Conservation (phyloP, 2,888 invertebrate genomes). For the Cotesia congregata region DNA sequence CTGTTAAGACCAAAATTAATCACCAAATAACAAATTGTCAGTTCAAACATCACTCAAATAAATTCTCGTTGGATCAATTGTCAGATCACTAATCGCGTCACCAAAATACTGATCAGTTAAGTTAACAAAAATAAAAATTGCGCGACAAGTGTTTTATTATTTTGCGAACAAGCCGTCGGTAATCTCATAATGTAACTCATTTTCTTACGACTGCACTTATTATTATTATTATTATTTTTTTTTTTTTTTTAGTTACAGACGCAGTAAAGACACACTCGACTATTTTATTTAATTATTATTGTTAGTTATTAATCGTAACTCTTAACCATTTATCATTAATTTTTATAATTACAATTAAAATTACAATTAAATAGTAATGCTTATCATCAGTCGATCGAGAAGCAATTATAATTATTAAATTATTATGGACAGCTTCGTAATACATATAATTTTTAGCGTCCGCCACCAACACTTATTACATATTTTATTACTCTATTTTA, state of each 20-base stretch:
- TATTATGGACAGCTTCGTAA: constrained; percentile 1
- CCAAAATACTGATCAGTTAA: neutral
- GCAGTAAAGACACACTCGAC: constrained; percentile 11
- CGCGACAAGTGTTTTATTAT: constrained; percentile 28
- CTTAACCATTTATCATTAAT: neutral
- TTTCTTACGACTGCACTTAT: neutral
- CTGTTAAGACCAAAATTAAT: too few species aligned
- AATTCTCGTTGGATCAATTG: too few species aligned
- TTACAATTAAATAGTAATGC: neutral
- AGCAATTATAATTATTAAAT: constrained; percentile 4
- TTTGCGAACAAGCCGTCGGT: constrained; percentile 31
- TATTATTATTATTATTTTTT: neutral
- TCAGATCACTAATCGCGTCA: neutral
- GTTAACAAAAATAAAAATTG: constrained; percentile 8
- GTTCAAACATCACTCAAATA: too few species aligned
- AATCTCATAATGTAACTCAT: constrained; percentile 42
- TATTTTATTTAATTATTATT: neutral
- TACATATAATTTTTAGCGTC: constrained; percentile 2
- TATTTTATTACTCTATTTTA: too few species aligned
- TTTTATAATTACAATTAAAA: neutral
- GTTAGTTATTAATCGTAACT: neutral
- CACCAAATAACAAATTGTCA: too few species aligned
- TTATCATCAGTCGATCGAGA: constrained; percentile 15
- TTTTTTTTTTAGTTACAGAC: neutral
- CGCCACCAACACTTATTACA: constrained; percentile 1